These are phyloP conservation scores for Mirounga angustirostris DNA, from an alignment of 2,113 vertebrate genomes.

Conservation along the genomic window DNA sequence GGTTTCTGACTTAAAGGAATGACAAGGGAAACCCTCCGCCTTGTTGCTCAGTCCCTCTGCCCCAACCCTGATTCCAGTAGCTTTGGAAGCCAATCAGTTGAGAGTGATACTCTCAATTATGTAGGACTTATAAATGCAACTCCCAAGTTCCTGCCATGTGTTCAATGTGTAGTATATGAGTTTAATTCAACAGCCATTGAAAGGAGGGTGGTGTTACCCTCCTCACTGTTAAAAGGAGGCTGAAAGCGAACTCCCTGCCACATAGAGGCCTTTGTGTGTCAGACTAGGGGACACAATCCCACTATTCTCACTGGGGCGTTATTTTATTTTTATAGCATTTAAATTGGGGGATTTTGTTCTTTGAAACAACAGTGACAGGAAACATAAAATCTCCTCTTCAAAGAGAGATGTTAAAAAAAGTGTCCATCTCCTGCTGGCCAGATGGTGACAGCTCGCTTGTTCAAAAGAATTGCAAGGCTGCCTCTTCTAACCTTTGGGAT, in stretches of 20 bases:
- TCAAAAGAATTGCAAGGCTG: background rate
- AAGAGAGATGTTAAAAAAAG: background rate
- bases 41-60: background rate
- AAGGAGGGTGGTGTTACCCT: background rate
- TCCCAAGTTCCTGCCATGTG: background rate
- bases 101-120: background rate
- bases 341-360: background rate
- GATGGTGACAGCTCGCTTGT: background rate
- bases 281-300: background rate
- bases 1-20: background rate
- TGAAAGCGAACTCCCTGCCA: background rate
- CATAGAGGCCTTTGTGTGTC: background rate
- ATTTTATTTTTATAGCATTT: background rate
- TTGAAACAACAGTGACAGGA: background rate
- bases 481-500: background rate
- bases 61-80: background rate
- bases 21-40: background rate
- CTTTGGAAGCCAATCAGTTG: background rate
- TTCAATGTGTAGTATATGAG: background rate
- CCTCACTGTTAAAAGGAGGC: background rate
- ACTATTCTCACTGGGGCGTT: background rate
- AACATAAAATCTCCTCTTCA: background rate
- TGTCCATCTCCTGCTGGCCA: background rate
- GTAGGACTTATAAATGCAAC: background rate
- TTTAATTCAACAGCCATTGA: background rate